Percentiles rank a stretch among this genome's conserved stretches.
These are phyloP conservation scores for Phenganax marumi DNA, from an alignment of 92 coral and sea anemone genomes.

Conservation along the genomic window DNA sequence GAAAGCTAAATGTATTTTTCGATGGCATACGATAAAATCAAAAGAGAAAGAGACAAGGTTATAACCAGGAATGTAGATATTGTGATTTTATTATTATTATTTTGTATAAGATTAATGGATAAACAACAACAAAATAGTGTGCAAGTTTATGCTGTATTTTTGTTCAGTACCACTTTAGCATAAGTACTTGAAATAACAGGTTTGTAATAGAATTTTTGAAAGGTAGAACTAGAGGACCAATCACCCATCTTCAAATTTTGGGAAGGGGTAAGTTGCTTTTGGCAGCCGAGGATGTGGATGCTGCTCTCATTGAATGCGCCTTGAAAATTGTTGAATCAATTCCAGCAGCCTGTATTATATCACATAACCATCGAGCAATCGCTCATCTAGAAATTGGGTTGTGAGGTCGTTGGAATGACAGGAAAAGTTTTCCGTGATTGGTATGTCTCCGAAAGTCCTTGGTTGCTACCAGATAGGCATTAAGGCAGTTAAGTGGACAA, in stretches of 20 bases:
- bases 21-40: too few relatives aligned
- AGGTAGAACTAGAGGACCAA: too few relatives aligned
- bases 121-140: too few relatives aligned
- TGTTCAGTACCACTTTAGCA: too few relatives aligned
- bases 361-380: slow-evolving; percentile 6
- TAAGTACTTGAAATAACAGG: too few relatives aligned
- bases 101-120: too few relatives aligned
- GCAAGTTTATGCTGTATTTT: too few relatives aligned
- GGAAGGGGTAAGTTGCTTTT: not conserved
- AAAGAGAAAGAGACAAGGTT: too few relatives aligned
- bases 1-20: too few relatives aligned
- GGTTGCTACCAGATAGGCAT: not conserved
- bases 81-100: too few relatives aligned
- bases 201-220: too few relatives aligned
- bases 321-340: not conserved
- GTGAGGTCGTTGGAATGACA: not conserved
- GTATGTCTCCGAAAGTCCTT: not conserved
- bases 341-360: not conserved
- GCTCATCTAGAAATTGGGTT: not conserved
- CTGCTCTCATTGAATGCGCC: slow-evolving; percentile 24
- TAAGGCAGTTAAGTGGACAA: not conserved
- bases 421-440: not conserved
- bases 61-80: too few relatives aligned
- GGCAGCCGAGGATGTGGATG: slow-evolving; percentile 8
- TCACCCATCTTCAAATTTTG: not conserved